These are phyloP conservation scores for Columba janthina DNA, from an alignment of 2,113 vertebrate species.

Conservation along the genomic window DNA sequence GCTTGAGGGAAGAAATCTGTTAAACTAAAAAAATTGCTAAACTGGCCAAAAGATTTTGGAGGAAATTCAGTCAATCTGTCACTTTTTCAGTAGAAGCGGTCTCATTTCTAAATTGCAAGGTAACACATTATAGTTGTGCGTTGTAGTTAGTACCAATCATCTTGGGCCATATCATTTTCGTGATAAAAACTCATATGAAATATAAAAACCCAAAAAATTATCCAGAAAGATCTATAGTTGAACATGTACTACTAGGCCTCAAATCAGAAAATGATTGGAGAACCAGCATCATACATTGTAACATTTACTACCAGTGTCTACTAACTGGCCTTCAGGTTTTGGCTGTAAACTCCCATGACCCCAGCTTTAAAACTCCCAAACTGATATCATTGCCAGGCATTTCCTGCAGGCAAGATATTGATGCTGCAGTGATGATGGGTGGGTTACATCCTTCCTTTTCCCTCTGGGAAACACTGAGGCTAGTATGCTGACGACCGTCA, in stretches of 20 bases:
- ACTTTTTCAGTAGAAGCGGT: background rate
- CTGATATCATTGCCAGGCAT: background rate
- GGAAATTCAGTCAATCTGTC: background rate
- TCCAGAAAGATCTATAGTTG: background rate
- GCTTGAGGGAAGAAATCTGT: background rate
- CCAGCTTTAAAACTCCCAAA: background rate
- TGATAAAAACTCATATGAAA: background rate
- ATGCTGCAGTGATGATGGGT: background rate
- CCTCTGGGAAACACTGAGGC: background rate
- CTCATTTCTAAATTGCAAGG: background rate
- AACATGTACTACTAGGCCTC: background rate
- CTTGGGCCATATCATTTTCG: background rate
- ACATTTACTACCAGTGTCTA: rapidly evolving
- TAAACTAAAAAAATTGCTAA: background rate
- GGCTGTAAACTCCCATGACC: background rate
- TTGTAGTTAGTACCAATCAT: background rate
- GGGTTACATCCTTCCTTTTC: background rate
- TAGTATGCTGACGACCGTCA: background rate
- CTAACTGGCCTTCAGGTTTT: background rate
- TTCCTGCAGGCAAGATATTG: background rate
- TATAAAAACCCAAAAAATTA: background rate
- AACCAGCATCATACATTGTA: background rate
- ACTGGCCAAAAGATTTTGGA: background rate
- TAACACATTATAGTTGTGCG: background rate
- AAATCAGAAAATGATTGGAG: background rate